These are phyloP conservation scores for Mus pahari DNA, from an alignment of 2,113 vertebrate genomes.

Conservation along the genomic window DNA sequence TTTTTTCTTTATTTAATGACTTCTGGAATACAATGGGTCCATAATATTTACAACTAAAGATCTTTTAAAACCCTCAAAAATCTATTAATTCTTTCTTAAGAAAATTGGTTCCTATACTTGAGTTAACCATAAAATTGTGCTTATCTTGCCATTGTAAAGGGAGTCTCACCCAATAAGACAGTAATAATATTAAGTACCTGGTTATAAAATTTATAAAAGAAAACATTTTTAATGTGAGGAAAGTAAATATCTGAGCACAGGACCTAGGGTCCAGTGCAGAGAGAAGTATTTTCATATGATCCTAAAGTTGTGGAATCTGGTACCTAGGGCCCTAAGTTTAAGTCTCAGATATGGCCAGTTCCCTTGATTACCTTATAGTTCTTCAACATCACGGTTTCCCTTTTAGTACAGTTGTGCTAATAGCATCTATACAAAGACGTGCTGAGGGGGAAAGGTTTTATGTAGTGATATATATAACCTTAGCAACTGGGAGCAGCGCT, in stretches of 20 bases:
- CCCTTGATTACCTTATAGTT: neutral
- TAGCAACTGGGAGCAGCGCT: neutral
- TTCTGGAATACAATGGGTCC: neutral
- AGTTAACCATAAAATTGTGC: neutral
- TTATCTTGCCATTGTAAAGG: neutral
- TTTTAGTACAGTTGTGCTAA: neutral
- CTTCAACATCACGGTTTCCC: neutral
- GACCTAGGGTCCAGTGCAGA: neutral
- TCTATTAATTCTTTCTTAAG: slow-evolving; percentile 7
- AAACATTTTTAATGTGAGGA: neutral
- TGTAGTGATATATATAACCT: neutral
- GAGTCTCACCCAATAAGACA: neutral
- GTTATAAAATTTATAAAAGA: neutral
- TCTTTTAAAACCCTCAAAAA: slow-evolving; percentile 54
- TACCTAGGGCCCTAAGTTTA: neutral
- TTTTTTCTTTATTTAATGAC: slow-evolving; percentile 35
- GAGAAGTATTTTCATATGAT: neutral
- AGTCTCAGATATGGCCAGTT: neutral
- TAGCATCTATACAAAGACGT: neutral
- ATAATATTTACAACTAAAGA: neutral
- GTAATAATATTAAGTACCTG: slow-evolving; percentile 34
- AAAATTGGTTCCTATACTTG: slow-evolving; percentile 6
- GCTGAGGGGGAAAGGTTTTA: neutral
- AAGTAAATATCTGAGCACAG: neutral
- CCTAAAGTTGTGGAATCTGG: neutral